These are phyloP conservation scores for Sylvilagus floridanus DNA, from an alignment of 2,797 vertebrate genomes.

Conservation along the genomic window DNA sequence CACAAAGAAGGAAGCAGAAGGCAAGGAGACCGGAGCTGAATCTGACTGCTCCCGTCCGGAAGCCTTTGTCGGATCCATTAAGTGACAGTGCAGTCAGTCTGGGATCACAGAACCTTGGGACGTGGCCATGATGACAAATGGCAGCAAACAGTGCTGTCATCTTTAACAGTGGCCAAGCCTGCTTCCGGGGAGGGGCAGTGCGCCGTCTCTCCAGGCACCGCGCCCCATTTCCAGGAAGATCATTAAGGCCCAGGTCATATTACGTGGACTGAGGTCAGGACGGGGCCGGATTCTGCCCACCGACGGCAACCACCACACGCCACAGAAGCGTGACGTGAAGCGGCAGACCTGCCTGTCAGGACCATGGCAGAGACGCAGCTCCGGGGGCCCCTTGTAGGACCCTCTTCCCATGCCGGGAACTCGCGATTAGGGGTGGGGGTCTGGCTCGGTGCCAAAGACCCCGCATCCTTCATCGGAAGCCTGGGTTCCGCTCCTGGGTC, in stretches of 20 bases:
- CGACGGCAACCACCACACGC: accelerated
- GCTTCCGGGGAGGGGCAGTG: neutral
- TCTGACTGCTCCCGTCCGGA: neutral
- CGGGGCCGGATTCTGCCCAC: accelerated
- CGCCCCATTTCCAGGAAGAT: neutral
- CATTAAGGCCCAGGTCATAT: neutral
- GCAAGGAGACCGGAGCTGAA: accelerated
- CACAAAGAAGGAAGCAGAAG: neutral
- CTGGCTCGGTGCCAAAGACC: no score
- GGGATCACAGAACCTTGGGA: neutral
- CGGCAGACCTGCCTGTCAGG: neutral
- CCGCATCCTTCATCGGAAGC: no score
- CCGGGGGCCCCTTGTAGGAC: neutral
- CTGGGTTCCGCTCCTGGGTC: no score
- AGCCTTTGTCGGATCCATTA: neutral
- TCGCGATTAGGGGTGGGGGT: neutral
- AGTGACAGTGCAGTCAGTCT: neutral
- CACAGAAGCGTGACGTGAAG: neutral
- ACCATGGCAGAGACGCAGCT: neutral
- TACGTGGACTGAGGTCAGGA: neutral
- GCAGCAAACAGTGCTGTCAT: neutral
- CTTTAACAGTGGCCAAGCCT: no score
- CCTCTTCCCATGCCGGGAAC: neutral
- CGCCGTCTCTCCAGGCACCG: neutral
- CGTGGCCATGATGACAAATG: accelerated